Base-by-base conservation (phyloP, 1,140 invertebrate genomes). In the Himalopsyche phryganea region DNA sequence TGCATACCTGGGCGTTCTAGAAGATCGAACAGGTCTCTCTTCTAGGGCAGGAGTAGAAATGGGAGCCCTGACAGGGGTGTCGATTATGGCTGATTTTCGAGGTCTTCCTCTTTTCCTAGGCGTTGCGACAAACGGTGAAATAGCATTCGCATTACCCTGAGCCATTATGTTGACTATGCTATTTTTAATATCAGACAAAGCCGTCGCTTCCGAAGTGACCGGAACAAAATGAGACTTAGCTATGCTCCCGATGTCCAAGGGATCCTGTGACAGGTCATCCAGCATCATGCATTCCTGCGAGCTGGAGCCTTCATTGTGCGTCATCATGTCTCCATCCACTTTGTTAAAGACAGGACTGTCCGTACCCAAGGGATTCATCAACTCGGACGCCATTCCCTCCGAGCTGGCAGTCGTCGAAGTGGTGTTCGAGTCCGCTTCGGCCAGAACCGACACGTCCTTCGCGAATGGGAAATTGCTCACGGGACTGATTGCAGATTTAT, bases 41-140 rank as follows among this genome's bases (percentile, higher is more conserved):
- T 77, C 75, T 1, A 78, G 65, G 17, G 75, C 74, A 6, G 72
- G 65, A 6, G 70, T 67, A 7, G 75, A 71, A 13, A 11, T 50
- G 11, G 58, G 38, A 19, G 60, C 50, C 5, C 68, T 66, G 53
- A 71, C 71, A 3, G 69, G 61, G 13, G 67, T 68, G 50, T 76
- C 73, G 1, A 73, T 70, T 0, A 75, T 51, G 0, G 71, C 72
- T 40, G 75, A 38, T 56, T 78, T 78, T n/a, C 76, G 68, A 10
- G 76, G 76, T 20, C 76, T 68, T 9, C 76, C 76, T n/a, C 76
- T 67, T 59, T 76, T 77, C 63, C 73, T 74, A 1, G 75, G 76
- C 52, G 73, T 70, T 0, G 74, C 72, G 19, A 74, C 75, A 50
- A 72, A 49, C n/a, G 45, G 45, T 7, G 54, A 15, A 6, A 32